These are phyloP conservation scores for Chaetodon trifascialis DNA, from an alignment of 2,113 vertebrate species.

Conservation along the genomic window DNA sequence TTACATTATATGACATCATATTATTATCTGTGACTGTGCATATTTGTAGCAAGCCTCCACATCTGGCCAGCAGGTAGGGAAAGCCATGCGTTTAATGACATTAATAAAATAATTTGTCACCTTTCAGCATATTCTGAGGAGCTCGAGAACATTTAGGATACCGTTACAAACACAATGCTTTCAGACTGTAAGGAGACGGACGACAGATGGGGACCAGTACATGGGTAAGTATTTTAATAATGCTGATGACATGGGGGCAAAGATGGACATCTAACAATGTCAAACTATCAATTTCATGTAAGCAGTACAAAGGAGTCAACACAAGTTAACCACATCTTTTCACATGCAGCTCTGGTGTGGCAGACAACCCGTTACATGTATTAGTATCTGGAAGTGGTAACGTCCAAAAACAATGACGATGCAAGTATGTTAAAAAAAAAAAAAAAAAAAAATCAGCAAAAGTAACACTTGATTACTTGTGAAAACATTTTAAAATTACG, in stretches of 20 bases:
- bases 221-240: constrained; percentile 74
- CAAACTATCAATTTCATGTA: constrained; percentile 48
- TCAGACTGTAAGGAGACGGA: constrained; percentile 1
- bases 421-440: constrained; percentile 28
- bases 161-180: background rate
- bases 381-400: constrained; percentile 58
- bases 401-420: constrained; percentile 42
- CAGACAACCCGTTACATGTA: constrained; percentile 44
- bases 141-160: background rate
- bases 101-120: background rate
- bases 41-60: background rate
- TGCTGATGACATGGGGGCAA: constrained; percentile 49
- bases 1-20: background rate
- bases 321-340: constrained; percentile 39
- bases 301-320: constrained; percentile 57
- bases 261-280: constrained; percentile 56
- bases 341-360: constrained; percentile 61
- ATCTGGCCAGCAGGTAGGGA: background rate
- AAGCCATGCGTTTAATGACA: background rate
- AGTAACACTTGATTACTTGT: constrained; percentile 22
- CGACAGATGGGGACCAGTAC: constrained; percentile 14
- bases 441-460: constrained; percentile 19
- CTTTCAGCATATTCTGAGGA: background rate
- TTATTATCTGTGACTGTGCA: background rate
- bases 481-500: constrained; percentile 48